phyloP scores from a whole-genome alignment of 2,888 invertebrate genomes.

The Drosophila meridionalis region DNA sequence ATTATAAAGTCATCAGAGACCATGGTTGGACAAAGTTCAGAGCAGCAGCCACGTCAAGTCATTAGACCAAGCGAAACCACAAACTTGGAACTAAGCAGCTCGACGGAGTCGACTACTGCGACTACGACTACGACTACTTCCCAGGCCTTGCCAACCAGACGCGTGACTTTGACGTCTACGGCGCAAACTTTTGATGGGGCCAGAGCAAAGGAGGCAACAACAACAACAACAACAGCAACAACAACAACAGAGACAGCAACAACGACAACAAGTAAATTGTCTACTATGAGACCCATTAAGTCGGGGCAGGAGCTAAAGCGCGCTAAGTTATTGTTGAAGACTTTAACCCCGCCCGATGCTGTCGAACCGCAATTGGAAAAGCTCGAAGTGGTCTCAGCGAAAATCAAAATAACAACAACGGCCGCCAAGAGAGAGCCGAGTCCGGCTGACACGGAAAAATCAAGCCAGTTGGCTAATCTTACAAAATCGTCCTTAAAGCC shows the following conservation, averaged over 20 bases:
- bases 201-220: conserved; percentile 14
- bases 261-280: conserved; percentile 33
- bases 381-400: conserved; percentile 62
- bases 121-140: background rate
- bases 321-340: conserved; percentile 83
- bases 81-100: conserved; percentile 43
- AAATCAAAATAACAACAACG: conserved; percentile 62
- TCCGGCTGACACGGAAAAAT: conserved; percentile 22
- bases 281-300: conserved; percentile 65
- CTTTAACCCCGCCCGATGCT: conserved; percentile 56
- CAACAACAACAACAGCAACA: conserved; percentile 22
- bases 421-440: conserved; percentile 25
- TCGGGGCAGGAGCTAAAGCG: conserved; percentile 81
- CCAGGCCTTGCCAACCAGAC: conserved; percentile 27
- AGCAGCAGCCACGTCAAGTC: conserved; percentile 46
- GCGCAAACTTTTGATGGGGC: conserved; percentile 51
- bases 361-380: conserved; percentile 50
- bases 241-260: conserved; percentile 25
- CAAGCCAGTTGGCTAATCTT: conserved; percentile 64
- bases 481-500: conserved; percentile 79
- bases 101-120: conserved; percentile 10
- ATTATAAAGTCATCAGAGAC: conserved; percentile 67
- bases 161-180: conserved; percentile 72
- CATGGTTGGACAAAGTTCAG: conserved; percentile 49
- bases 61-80: conserved; percentile 53